These are phyloP conservation scores for Riparia riparia DNA, from an alignment of 2,113 vertebrate species.

Conservation along the genomic window DNA sequence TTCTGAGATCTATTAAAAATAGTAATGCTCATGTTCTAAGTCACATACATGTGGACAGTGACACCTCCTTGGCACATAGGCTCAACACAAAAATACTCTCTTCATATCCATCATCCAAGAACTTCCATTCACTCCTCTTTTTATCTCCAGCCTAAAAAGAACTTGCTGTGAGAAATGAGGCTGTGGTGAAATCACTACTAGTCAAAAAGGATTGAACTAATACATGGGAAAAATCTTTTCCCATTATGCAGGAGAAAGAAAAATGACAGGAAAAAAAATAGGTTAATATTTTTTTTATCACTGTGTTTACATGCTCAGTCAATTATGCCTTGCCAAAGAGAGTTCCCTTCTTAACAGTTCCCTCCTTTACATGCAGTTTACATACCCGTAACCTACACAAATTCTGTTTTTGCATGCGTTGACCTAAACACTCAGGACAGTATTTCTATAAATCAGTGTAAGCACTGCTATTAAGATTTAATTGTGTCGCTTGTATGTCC, in stretches of 20 bases:
- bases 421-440: not conserved
- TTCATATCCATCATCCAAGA: not conserved
- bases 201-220: not conserved
- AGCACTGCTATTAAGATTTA: conserved; percentile 16
- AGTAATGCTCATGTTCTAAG: not conserved
- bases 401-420: not conserved
- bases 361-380: not conserved
- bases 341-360: not conserved
- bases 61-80: not conserved
- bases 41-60: not conserved
- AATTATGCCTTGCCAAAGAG: not conserved
- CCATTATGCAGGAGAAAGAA: not conserved
- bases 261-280: not conserved
- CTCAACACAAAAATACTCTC: not conserved
- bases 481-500: not conserved
- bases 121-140: not conserved
- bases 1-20: not conserved
- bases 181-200: not conserved
- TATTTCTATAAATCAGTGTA: not conserved
- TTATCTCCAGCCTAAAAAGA: not conserved
- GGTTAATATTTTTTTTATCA: not conserved
- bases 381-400: not conserved
- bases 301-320: not conserved
- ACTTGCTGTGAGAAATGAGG: not conserved
- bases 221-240: not conserved